Conservation (phyloP, 2,888 invertebrate species). For the Sclerodermus sp. region DNA sequence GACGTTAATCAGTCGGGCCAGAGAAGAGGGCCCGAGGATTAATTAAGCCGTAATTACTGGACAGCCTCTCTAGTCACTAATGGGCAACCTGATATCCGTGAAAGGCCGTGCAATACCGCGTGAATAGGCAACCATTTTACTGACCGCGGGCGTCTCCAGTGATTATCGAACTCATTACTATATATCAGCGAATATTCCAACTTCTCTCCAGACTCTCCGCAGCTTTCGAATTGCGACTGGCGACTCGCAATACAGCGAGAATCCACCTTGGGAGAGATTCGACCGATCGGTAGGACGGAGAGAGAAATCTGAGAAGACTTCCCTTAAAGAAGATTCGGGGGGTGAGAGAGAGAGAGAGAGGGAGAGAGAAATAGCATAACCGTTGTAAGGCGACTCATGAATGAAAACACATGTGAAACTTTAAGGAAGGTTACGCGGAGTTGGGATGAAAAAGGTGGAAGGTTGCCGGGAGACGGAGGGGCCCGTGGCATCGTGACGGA, state of each 20-base stretch:
- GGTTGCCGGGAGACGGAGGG: constrained; percentile 1
- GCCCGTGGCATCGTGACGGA: constrained; percentile 7
- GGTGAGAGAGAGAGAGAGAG: no score
- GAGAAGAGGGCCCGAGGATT: constrained; percentile 46
- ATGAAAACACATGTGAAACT: no score
- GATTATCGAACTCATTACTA: background rate
- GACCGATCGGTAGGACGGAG: no score
- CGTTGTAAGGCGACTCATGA: no score
- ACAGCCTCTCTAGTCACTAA: constrained; percentile 52
- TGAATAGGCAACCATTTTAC: constrained; percentile 21
- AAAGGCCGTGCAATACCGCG: constrained; percentile 43
- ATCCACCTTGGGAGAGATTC: no score
- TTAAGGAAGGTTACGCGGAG: background rate
- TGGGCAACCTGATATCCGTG: constrained; percentile 55
- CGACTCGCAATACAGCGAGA: no score
- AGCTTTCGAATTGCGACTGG: no score
- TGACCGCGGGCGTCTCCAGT: background rate
- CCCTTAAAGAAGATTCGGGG: no score
- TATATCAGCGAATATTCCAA: no score
- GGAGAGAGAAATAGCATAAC: no score
- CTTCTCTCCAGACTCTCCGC: no score
- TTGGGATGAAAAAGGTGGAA: background rate
- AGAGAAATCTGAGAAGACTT: no score
- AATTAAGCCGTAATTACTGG: constrained; percentile 56
- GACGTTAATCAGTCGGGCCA: constrained; percentile 46